Evolutionary conservation across 2,113 vertebrate species (phyloP).

Genomic region (Paraplagusia blochii): DNA sequence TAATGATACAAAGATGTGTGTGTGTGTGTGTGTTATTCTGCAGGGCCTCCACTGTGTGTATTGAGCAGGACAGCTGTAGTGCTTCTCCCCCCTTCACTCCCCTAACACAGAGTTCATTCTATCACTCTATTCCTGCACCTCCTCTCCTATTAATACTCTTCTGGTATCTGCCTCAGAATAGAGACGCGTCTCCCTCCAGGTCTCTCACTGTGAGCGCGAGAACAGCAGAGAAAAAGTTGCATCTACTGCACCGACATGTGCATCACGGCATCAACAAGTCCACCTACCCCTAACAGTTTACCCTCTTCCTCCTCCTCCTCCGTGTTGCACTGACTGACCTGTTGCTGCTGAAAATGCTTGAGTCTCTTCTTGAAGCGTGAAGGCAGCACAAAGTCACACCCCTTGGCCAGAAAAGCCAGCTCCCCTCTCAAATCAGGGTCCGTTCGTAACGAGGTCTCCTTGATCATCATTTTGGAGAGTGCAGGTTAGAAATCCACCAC

Average conservation of each 20-base stretch:
- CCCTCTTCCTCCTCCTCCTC: conserved; percentile 1
- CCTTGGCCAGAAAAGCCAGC: conserved; percentile 93
- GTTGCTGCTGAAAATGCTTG: conserved; percentile 96
- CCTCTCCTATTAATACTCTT: conserved; percentile 89
- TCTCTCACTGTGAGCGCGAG: conserved; percentile 36
- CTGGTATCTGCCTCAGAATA: conserved; percentile 90
- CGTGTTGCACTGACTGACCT: conserved; percentile 80
- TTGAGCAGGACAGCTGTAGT: conserved; percentile 77
- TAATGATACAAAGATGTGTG: conserved; percentile 4
- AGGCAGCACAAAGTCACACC: conserved; percentile 98
- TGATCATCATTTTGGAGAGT: conserved; percentile 94
- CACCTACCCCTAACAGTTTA: too few species aligned
- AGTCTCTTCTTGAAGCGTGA: conserved; percentile 98
- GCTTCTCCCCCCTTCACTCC: conserved; percentile 34
- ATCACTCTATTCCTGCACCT: conserved; percentile 85
- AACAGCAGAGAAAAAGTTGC: conserved; percentile 14
- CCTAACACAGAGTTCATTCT: conserved; percentile 78
- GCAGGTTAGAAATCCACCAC: conserved; percentile 31
- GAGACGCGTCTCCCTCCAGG: conserved; percentile 74
- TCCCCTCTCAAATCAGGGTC: conserved; percentile 97
- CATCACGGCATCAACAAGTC: not conserved
- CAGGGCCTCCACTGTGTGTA: conserved; percentile 40
- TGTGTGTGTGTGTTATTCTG: conserved; percentile 6
- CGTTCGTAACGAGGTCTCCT: conserved; percentile 91
- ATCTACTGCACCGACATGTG: conserved; percentile 10